Evolutionary conservation across 2,113 vertebrate species (phyloP), one percentile per base, ranked within the genome.

Genomic region (Rhea pennata): DNA sequence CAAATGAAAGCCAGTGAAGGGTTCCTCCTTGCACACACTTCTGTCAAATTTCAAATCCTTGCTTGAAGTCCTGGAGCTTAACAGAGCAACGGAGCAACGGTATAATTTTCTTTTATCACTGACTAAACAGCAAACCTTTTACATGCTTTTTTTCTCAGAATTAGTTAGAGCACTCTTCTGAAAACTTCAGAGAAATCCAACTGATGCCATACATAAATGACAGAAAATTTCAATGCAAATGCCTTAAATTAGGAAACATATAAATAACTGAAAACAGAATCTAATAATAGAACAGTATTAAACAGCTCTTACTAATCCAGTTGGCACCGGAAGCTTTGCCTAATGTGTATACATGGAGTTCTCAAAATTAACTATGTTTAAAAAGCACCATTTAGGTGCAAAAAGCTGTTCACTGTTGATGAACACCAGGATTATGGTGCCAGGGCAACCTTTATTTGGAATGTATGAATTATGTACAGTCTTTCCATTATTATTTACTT

Each of bases 11-110:
- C 8, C 73, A 33, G 10, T 2, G 24, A 0, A 44, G 44, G 36
- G 51, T 26, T 53, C 29, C 39, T 50, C 53, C 42, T 51, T 15
- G 21, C 26, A 42, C 0, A 0, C 8, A 20, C 23, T 71, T 33
- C 50, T 51, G n/a, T 56, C 40, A 22, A 19, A n/a, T 24, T 56
- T 56, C 64, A 76, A 22, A 10, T 87, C 31, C 2, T 11, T 16
- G 21, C 59, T 10, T 4, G 1, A 70, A 77, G 54, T 36, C 50
- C 53, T 3, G 1, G 33, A 87, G 31, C 27, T 65, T 50, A 46
- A 16, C 1, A 1, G 29, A 83, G 29, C 33, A 80, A 33, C 7
- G 39, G n/a, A 83, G 36, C 33, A 77, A 36, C 7, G 33, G n/a
- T 65, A 46, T 7, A 58, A 54, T n/a, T 51, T 58, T 42, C 51